These are phyloP conservation scores for Callipepla californica DNA, from an alignment of 2,113 vertebrate genomes.

Conservation along the genomic window DNA sequence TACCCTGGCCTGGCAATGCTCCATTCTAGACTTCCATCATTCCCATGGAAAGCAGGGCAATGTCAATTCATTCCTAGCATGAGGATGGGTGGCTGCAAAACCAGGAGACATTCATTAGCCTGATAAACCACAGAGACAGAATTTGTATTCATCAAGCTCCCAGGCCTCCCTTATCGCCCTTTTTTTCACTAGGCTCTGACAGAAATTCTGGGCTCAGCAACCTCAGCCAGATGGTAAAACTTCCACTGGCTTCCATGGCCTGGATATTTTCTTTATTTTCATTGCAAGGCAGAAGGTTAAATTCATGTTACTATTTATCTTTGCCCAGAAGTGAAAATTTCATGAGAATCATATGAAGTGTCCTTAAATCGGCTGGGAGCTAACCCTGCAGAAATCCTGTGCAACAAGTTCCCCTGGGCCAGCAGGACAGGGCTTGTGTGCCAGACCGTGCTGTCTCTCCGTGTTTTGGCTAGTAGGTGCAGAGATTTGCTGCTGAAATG, in stretches of 20 bases:
- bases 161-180: not conserved
- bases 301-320: not conserved
- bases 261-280: not conserved
- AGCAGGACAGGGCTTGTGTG: not conserved
- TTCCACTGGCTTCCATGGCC: not conserved
- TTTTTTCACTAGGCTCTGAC: not conserved
- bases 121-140: not conserved
- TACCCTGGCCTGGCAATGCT: rapidly evolving
- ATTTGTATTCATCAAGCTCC: not conserved
- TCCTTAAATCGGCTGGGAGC: not conserved
- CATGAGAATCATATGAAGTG: not conserved
- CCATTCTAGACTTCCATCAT: not conserved
- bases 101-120: not conserved
- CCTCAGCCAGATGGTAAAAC: not conserved
- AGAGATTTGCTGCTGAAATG: not conserved
- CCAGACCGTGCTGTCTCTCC: not conserved
- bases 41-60: not conserved
- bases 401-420: not conserved
- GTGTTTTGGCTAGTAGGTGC: not conserved
- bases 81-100: not conserved
- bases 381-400: not conserved
- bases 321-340: not conserved
- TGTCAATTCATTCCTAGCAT: not conserved
- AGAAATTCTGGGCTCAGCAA: not conserved
- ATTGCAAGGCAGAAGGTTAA: not conserved